A percentile compares a stretch with the other conserved stretches of the same genome.
These are phyloP conservation scores for Pangasianodon hypophthalmus DNA, from an alignment of 2,113 vertebrate species.

Conservation along the genomic window DNA sequence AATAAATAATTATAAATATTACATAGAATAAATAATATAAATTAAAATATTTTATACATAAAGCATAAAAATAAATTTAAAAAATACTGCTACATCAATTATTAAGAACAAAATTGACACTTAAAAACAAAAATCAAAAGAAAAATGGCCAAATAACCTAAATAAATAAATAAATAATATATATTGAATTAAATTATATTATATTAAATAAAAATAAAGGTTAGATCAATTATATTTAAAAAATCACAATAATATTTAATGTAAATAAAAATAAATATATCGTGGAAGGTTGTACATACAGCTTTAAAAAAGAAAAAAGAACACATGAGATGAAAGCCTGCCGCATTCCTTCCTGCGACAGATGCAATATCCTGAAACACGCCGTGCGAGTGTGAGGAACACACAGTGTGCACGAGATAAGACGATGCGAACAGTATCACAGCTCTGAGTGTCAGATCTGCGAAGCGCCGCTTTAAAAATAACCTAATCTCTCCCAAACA, in stretches of 20 bases:
- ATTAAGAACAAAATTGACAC: neutral
- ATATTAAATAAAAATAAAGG: neutral
- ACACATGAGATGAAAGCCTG: neutral
- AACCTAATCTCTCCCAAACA: slow-evolving; percentile 12
- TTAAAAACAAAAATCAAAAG: neutral
- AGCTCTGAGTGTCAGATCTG: neutral
- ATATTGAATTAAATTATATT: neutral
- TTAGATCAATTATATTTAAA: neutral
- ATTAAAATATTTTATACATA: too few relatives aligned
- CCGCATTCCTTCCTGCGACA: neutral
- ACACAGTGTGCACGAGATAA: slow-evolving; percentile 36
- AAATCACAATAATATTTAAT: neutral
- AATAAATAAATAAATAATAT: neutral
- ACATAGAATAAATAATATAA: neutral
- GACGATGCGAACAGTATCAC: neutral
- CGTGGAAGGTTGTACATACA: neutral
- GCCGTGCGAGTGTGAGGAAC: neutral
- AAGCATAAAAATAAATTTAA: neutral
- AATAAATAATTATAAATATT: neutral
- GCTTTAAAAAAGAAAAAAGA: neutral
- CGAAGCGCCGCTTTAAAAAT: slow-evolving; percentile 28
- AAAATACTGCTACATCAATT: neutral
- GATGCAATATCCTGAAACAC: slow-evolving; percentile 39
- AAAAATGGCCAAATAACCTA: neutral
- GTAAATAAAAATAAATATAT: neutral